Base-by-base conservation (phyloP, 2,888 invertebrate species). In the Alviniconcha strummeri region DNA sequence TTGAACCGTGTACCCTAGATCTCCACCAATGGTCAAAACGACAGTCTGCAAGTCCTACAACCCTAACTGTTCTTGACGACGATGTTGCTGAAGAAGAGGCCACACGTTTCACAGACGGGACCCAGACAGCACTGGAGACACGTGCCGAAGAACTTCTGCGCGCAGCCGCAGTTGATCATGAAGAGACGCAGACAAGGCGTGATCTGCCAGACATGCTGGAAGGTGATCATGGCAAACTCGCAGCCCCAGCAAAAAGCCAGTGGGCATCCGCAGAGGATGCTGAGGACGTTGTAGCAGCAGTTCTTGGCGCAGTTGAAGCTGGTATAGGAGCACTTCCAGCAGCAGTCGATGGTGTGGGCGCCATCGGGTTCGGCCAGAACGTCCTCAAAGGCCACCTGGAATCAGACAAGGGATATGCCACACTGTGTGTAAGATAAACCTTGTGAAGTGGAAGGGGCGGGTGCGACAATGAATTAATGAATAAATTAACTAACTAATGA, bases 131-230 rank as follows among this genome's bases (percentile, higher is more conserved):
- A 91, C 83, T 96, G 96, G 91, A 96, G 83, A 60, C 85, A 84
- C 54, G 87, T 85, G 1, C 96, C 94, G 94, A 95, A 84, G 86
- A 88, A 88, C 84, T 89, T 91, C 88, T 88, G 88, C 36, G 81
- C 75, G 60, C 89, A 90, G 6, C 90, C 90, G 15, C 88, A 83
- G 91, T 95, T 95, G 90, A 96, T 96, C 93, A 96, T 96, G 93
- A 95, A 95, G 85, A 93, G 95, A 81, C 96, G 95, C 80, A 96
- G 93, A 84, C 95, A 95, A 0, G 96, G 96, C 0, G 95, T 96
- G 55, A 95, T 94, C 91, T 96, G 96, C 96, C 96, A 96, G 90
- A 96, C 96, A 94, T 96, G 96, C 74, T 87, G 74, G 86, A 91
- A 91, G 6, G 96, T 95, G 11, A 96, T 94, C 88, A 96, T 76